phyloP scores from a whole-genome alignment of 2,888 invertebrate species.

The Luperina nickerlii region DNA sequence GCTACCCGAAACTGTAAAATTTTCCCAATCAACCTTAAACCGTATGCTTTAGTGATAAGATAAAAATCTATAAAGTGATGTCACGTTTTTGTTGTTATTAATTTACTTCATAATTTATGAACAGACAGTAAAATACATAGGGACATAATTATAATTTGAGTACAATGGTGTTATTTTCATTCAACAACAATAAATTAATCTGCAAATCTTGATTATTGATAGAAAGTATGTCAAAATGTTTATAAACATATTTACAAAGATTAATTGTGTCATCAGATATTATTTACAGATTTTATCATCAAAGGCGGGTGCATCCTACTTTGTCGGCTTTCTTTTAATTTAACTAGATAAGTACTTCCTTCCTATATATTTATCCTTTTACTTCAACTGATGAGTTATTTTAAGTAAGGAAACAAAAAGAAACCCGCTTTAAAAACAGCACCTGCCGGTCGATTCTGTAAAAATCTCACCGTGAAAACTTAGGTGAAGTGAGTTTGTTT shows the following conservation, averaged over 20 bases:
- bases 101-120: too few species aligned
- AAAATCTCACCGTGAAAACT: too few species aligned
- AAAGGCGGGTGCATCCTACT: background rate
- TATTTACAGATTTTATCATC: conserved; percentile 16
- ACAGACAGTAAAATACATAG: too few species aligned
- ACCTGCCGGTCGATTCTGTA: too few species aligned
- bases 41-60: too few species aligned
- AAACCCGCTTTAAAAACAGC: background rate
- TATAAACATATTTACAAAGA: conserved; percentile 1
- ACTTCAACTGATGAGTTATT: background rate
- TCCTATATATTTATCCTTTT: background rate
- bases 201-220: conserved; percentile 5
- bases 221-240: conserved; percentile 15
- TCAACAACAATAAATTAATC: background rate
- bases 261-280: conserved; percentile 14
- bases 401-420: background rate
- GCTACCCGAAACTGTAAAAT: too few species aligned
- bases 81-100: too few species aligned
- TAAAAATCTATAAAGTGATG: too few species aligned
- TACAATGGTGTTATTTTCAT: conserved; percentile 8
- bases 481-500: too few species aligned
- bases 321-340: background rate
- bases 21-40: too few species aligned
- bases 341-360: background rate
- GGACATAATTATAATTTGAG: too few species aligned